Conservation (phyloP, 1,140 invertebrate genomes). For the Bombus sibiricus region DNA sequence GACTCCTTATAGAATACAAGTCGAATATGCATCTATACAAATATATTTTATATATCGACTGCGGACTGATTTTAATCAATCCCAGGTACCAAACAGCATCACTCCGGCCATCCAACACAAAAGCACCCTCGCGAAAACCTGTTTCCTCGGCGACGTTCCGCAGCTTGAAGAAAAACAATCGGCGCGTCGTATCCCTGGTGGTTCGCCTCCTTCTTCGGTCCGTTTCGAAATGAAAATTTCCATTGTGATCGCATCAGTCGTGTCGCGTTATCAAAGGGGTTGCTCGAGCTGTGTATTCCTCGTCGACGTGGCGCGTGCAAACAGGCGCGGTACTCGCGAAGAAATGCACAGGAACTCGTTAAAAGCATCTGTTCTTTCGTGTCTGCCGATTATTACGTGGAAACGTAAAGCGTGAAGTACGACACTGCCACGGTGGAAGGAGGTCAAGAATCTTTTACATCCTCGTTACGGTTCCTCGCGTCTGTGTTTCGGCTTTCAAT, state of each 20-base stretch:
- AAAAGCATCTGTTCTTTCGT: conserved; percentile 30
- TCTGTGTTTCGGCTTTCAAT: not conserved
- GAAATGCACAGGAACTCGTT: conserved; percentile 39
- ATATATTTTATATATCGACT: not conserved
- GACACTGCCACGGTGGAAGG: conserved; percentile 23
- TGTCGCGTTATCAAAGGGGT: not conserved
- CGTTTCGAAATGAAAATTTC: conserved; percentile 20
- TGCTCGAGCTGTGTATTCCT: not conserved
- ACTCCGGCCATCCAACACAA: not conserved
- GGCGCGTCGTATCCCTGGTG: not conserved
- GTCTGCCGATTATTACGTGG: conserved; percentile 38
- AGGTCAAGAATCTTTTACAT: conserved; percentile 47
- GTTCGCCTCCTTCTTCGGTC: too few species aligned
- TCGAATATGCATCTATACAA: too few species aligned
- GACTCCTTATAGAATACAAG: not conserved
- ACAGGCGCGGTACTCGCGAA: not conserved
- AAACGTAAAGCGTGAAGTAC: conserved; percentile 47
- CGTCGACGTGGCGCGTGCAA: not conserved
- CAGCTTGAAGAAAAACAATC: conserved; percentile 14
- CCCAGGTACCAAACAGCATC: too few species aligned
- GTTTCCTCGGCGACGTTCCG: not conserved
- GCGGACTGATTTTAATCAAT: not conserved
- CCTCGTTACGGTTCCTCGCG: conserved; percentile 41
- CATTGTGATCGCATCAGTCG: not conserved
- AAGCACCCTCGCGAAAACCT: not conserved